phyloP scores from a whole-genome alignment of 2,797 vertebrate genomes.

The Decapterus maruadsi region DNA sequence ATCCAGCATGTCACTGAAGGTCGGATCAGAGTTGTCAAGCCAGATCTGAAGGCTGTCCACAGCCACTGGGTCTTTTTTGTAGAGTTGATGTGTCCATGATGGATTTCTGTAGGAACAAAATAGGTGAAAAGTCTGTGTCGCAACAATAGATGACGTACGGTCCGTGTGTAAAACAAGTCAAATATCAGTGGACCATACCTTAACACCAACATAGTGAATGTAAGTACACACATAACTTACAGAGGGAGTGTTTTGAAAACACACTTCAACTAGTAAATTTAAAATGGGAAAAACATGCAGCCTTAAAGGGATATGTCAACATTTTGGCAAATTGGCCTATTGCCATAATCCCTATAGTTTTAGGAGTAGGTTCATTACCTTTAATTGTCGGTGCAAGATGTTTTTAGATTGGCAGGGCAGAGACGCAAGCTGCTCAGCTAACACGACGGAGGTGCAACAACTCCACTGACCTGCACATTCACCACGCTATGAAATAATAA shows the following conservation, averaged over 20 bases:
- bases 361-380: too few species aligned
- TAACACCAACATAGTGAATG: not conserved
- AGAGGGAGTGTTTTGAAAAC: not conserved
- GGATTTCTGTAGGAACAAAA: not conserved
- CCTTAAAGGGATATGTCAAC: too few species aligned
- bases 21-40: not conserved
- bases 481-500: too few species aligned
- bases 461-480: too few species aligned
- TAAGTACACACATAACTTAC: not conserved
- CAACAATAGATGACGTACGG: not conserved
- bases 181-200: too few species aligned
- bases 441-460: too few species aligned
- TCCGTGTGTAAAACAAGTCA: not conserved
- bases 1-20: not conserved
- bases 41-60: not conserved
- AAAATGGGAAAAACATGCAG: not conserved
- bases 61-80: not conserved
- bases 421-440: too few species aligned
- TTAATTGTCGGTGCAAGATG: too few species aligned
- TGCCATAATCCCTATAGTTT: too few species aligned
- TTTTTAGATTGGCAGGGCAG: too few species aligned
- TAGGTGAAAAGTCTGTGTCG: not conserved
- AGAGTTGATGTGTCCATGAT: not conserved
- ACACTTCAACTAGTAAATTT: not conserved
- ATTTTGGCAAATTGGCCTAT: too few species aligned